Base-by-base conservation (phyloP, 2,888 invertebrate genomes). In the Helleia helle region DNA sequence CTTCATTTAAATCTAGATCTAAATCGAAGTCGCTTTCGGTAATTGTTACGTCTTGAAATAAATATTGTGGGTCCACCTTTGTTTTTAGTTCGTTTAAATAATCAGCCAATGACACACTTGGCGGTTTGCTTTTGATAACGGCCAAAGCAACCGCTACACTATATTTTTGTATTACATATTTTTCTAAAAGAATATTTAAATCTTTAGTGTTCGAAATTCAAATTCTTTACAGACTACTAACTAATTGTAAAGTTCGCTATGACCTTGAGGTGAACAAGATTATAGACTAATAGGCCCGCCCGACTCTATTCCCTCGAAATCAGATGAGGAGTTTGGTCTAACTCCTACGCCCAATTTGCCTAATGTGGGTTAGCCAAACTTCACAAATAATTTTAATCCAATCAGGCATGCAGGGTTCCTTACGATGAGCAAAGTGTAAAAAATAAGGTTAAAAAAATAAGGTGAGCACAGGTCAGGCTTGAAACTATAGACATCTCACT, bases 131-230 rank as follows among this genome's bases (percentile, higher is more conserved):
- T 28, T 38, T 44, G 9, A 53, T 41, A n/a, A 53, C 37, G 1
- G 48, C 48, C 8, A 53, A 22, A 9, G 51, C 47, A 3, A 51
- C 29, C 8, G 51, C 52, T 30, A 51, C 36, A 4, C 45, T 41
- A 24, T 46, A 46, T 37, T 53, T 53, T 40, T 48, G 44, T 15
- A 47, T 4, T 25, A 50, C 44, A 38, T 50, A 29, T 14, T 43
- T 34, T 29, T 13, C 52, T 49, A 29, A 17, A 46, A 46, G 17
- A 27, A 26, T 9, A 9, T 30, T 7, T n/a, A 14, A 2, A 28
- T 14, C 12, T 2, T 12, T 8, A 9, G 9, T 9, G 26, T 26
- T n/a, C 25, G 6, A n/a, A 1, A 9, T n/a, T 5, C n/a, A 25
- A 8, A 8, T n/a, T 1, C 25, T 5, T 25, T 6, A 13, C 6